phyloP scores from a whole-genome alignment of 2,888 invertebrate genomes.

The Leptothorax acervorum region DNA sequence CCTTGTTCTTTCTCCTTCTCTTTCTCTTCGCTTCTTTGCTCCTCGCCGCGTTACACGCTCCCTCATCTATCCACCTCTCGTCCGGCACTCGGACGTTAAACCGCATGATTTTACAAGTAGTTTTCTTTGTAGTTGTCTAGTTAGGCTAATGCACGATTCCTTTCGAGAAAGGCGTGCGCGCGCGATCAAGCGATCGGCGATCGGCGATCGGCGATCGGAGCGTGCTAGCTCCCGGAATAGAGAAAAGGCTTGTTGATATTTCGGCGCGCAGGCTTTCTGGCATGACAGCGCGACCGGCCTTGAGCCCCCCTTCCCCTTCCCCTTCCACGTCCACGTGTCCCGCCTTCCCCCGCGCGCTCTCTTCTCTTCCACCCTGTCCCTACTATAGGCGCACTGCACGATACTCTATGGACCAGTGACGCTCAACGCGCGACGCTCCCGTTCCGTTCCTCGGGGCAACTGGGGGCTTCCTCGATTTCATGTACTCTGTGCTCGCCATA shows the following conservation, averaged over 20 bases:
- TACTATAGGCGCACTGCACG: constrained; percentile 62
- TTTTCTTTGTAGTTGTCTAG: neutral
- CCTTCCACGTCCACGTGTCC: constrained; percentile 44
- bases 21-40: neutral
- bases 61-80: too few relatives aligned
- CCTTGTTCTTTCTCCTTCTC: neutral
- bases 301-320: constrained; percentile 74
- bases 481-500: neutral
- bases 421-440: constrained; percentile 64
- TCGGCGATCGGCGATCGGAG: constrained; percentile 66
- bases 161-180: constrained; percentile 16
- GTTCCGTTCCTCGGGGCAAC: neutral
- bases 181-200: constrained; percentile 53
- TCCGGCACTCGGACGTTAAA: constrained; percentile 30
- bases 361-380: constrained; percentile 61
- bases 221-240: constrained; percentile 61
- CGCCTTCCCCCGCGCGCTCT: constrained; percentile 60
- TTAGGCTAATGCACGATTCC: neutral
- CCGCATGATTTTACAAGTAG: neutral
- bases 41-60: too few relatives aligned
- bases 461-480: neutral
- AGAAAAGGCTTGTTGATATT: constrained; percentile 79
- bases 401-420: constrained; percentile 71
- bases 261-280: constrained; percentile 79
- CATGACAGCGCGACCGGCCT: constrained; percentile 83